phyloP scores from a whole-genome alignment of 2,888 invertebrate genomes.

The Xestia c-nigrum region DNA sequence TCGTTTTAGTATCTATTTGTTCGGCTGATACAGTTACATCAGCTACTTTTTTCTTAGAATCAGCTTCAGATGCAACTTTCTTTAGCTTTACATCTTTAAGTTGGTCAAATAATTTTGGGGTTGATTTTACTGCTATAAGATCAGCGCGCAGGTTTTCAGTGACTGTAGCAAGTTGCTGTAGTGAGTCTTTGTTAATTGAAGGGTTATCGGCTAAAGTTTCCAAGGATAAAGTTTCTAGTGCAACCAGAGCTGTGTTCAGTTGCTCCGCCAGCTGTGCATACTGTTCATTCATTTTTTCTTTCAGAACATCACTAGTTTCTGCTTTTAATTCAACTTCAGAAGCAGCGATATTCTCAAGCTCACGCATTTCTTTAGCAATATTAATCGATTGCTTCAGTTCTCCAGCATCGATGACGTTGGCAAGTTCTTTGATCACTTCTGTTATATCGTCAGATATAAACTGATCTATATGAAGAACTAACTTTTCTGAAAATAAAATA shows the following conservation, averaged over 20 bases:
- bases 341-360: conserved; percentile 62
- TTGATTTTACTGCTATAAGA: conserved; percentile 46
- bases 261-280: conserved; percentile 64
- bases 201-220: conserved; percentile 61
- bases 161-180: conserved; percentile 57
- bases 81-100: conserved; percentile 35
- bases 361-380: conserved; percentile 73
- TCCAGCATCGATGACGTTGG: conserved; percentile 60
- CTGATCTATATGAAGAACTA: conserved; percentile 74
- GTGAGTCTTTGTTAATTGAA: conserved; percentile 38
- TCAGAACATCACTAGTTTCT: conserved; percentile 50
- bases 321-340: conserved; percentile 49
- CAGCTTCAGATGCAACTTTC: conserved; percentile 1
- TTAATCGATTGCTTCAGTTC: conserved; percentile 69
- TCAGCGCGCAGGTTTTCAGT: conserved; percentile 61
- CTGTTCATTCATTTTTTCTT: conserved; percentile 36
- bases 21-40: neutral
- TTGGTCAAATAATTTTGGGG: conserved; percentile 31
- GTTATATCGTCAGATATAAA: conserved; percentile 71
- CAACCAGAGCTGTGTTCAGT: conserved; percentile 65
- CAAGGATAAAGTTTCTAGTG: conserved; percentile 60
- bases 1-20: neutral
- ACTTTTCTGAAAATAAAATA: conserved; percentile 65
- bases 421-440: conserved; percentile 68
- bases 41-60: neutral